phyloP scores from a whole-genome alignment of 2,888 invertebrate species.

The Agrotis segetum region DNA sequence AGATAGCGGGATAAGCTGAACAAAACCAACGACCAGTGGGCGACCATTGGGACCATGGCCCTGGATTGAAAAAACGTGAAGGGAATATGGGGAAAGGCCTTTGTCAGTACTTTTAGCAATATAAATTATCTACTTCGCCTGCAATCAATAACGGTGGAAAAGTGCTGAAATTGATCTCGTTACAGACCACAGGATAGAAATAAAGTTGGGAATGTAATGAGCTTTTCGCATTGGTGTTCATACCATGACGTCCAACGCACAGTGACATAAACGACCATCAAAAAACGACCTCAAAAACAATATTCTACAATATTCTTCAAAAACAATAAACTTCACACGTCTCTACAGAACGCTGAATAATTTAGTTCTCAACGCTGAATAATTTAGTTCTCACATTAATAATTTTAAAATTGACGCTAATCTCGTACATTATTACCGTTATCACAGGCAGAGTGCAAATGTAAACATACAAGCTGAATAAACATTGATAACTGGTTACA shows the following conservation, averaged over 20 bases:
- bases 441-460: constrained; percentile 73
- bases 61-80: no score
- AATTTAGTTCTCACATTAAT: constrained; percentile 50
- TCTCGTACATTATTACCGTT: constrained; percentile 71
- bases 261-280: neutral
- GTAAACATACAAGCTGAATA: constrained; percentile 81
- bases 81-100: no score
- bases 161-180: constrained; percentile 8
- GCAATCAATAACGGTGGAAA: constrained; percentile 26
- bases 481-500: constrained; percentile 80
- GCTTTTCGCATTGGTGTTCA: neutral
- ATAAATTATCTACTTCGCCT: neutral
- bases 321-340: constrained; percentile 26
- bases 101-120: no score
- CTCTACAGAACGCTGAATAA: constrained; percentile 35
- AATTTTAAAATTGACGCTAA: constrained; percentile 63
- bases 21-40: no score
- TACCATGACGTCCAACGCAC: neutral
- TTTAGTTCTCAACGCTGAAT: constrained; percentile 52
- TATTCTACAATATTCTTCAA: no score
- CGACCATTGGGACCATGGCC: no score
- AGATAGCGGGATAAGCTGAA: no score
- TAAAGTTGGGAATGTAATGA: neutral
- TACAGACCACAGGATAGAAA: neutral
- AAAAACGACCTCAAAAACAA: constrained; percentile 13